Evolutionary conservation across 1,140 invertebrate species (phyloP).

Genomic region (Psilanteris sp.): DNA sequence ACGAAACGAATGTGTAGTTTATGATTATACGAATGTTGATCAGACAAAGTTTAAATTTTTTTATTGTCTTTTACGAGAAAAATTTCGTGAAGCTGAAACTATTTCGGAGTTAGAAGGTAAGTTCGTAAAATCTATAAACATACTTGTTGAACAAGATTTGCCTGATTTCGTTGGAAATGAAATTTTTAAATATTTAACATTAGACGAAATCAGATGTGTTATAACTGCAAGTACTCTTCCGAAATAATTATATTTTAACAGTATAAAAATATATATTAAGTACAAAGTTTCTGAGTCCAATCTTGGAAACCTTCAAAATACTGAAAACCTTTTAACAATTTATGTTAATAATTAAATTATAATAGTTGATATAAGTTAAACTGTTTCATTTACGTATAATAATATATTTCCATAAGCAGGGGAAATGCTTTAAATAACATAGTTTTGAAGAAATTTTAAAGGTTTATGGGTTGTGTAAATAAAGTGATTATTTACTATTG

Average conservation of each 20-base stretch:
- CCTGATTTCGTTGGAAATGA: slow-evolving; percentile 18
- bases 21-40: slow-evolving; percentile 14
- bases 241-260: background rate
- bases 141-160: background rate
- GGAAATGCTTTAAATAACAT: no score
- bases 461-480: no score
- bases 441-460: no score
- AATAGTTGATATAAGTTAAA: no score
- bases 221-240: slow-evolving; percentile 5
- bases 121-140: slow-evolving; percentile 7
- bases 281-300: no score
- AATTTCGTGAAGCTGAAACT: slow-evolving; percentile 14
- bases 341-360: no score
- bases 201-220: slow-evolving; percentile 12
- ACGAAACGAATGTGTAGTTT: slow-evolving; percentile 13
- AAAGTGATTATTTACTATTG: no score
- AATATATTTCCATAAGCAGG: no score
- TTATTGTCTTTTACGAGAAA: slow-evolving; percentile 1
- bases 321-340: no score
- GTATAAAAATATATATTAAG: no score
- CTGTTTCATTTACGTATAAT: no score
- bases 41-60: slow-evolving; percentile 1
- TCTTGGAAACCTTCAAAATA: no score
- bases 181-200: slow-evolving; percentile 19
- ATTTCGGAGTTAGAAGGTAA: slow-evolving; percentile 5